phyloP scores from a whole-genome alignment of 2,888 invertebrate species.

The Polyommatus iphigenia region DNA sequence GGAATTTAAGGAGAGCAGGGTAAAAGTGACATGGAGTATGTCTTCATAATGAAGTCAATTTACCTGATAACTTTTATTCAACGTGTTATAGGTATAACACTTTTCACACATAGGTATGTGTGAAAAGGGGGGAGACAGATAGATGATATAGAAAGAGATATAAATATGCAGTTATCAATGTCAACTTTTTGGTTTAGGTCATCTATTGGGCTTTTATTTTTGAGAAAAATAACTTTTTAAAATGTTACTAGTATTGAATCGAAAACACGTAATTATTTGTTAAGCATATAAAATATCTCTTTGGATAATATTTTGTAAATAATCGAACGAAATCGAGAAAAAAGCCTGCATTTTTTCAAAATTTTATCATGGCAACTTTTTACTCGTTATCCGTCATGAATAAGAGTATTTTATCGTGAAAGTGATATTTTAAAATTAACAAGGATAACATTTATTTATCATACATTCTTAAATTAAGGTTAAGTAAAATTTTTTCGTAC shows the following conservation, averaged over 20 bases:
- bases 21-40: neutral
- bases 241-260: neutral
- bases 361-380: no score
- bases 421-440: no score
- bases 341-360: no score
- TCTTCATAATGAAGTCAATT: neutral
- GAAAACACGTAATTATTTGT: neutral
- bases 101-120: neutral
- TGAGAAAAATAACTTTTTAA: neutral
- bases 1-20: neutral
- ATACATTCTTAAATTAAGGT: no score
- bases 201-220: neutral
- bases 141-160: neutral
- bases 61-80: neutral
- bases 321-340: neutral
- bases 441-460: no score
- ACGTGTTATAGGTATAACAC: neutral
- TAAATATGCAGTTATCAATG: neutral
- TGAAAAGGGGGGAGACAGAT: no score
- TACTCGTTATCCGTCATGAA: no score
- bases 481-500: no score
- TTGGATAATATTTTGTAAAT: neutral
- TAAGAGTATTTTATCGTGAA: no score
- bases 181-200: neutral
- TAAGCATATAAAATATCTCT: neutral